Evolutionary conservation across 92 coral and sea anemone genomes (phyloP), one percentile per base, ranked within the genome.

Genomic region (Umimayanthus kanabou): DNA sequence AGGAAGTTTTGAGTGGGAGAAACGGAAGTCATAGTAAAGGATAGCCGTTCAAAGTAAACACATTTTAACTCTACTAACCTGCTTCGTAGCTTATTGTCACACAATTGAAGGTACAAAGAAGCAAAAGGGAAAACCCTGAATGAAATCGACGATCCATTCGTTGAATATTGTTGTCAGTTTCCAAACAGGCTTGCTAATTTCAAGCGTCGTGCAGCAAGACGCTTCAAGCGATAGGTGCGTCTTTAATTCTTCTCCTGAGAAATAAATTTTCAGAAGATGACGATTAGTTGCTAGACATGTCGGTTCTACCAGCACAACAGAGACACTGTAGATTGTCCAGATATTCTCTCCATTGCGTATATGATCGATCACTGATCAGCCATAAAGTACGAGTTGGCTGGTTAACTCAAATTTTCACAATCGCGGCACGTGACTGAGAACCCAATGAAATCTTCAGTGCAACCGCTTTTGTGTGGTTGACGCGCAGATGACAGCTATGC

Each of bases 11-110:
- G 87, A 77, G 92, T 87, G 88, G 70, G 92, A 64, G 47, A 40
- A 92, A 92, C 98, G 98, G 98, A 95, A 95, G 98, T 95, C 94
- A 95, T 95, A 73, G 81, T 61, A 82, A 80, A 47, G 73, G 81
- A 91, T 91, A 89, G 78, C 90, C 83, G 65, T 70, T 81, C 76
- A 55, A 85, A 85, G 92, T 90, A 93, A 93, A 93, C 90, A 93
- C 87, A 83, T 83, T 47, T 81, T 83, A 83, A 69, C 87, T 83
- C 45, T 86, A 70, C 95, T 73, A 69, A 93, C 95, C 95, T 85
- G 92, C 71, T 61, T 87, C 57, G 72, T 80, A 77, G 86, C 80
- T 91, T 29, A 25, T 80, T 40, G 53, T 80, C 85, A 89, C 90
- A 61, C 79, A 80, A 15, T 23, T 61, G 42, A 85, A 57, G 7